These are phyloP conservation scores for Lateolabrax maculatus DNA, from an alignment of 2,797 vertebrate species.

Conservation along the genomic window DNA sequence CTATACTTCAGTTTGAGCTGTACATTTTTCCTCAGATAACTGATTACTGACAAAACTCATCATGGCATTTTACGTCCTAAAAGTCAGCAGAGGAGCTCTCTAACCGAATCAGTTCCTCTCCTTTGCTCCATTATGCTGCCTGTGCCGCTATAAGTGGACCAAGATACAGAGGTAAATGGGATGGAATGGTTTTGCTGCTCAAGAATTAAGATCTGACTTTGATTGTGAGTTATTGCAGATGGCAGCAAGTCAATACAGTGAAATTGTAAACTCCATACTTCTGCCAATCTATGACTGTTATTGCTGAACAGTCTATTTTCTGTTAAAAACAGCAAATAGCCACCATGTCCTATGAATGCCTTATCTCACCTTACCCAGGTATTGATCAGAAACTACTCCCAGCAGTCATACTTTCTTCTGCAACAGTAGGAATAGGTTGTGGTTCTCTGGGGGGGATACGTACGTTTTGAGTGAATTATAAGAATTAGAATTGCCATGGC, in stretches of 20 bases:
- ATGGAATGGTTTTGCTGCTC: slow-evolving; percentile 55
- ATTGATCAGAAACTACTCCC: slow-evolving; percentile 42
- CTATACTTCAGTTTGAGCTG: neutral
- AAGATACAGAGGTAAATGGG: slow-evolving; percentile 59
- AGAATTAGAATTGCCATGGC: slow-evolving; percentile 51
- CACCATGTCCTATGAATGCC: slow-evolving; percentile 8
- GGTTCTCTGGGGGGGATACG: slow-evolving; percentile 4
- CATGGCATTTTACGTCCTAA: slow-evolving; percentile 38
- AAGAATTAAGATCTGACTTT: slow-evolving; percentile 64
- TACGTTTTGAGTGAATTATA: slow-evolving; percentile 47
- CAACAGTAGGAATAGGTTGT: slow-evolving; percentile 23
- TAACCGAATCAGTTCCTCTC: slow-evolving; percentile 63
- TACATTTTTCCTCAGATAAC: slow-evolving; percentile 31
- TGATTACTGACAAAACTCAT: slow-evolving; percentile 43
- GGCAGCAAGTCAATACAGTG: slow-evolving; percentile 65
- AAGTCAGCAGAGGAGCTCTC: slow-evolving; percentile 48
- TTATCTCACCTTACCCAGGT: slow-evolving; percentile 38
- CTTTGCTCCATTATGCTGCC: slow-evolving; percentile 53
- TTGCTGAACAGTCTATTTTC: slow-evolving; percentile 21
- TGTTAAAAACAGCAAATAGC: slow-evolving; percentile 23
- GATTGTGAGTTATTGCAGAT: slow-evolving; percentile 63
- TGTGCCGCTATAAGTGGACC: slow-evolving; percentile 49
- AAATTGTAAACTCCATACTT: slow-evolving; percentile 59
- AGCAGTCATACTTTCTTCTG: slow-evolving; percentile 35
- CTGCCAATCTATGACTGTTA: slow-evolving; percentile 38